phyloP scores from a whole-genome alignment of 1,140 invertebrate species.

The Sarcophaga peregrina region DNA sequence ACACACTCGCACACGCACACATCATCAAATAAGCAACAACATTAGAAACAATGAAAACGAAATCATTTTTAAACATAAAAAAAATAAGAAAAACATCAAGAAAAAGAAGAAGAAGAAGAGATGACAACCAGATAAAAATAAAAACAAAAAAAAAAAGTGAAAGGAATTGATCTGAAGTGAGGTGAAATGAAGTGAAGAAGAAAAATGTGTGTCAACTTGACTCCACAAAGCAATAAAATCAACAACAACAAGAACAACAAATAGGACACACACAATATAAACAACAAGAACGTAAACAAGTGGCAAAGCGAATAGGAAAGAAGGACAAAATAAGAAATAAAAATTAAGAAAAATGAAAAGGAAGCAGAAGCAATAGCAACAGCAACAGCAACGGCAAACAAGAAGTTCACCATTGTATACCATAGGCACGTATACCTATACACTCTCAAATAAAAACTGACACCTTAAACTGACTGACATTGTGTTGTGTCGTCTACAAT shows the following conservation, averaged over 20 bases:
- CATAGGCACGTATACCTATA: too few species aligned
- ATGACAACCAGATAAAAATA: background rate
- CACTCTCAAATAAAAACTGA: too few species aligned
- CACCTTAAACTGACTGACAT: too few species aligned
- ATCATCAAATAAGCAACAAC: background rate
- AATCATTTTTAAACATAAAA: background rate
- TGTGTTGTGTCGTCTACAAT: too few species aligned
- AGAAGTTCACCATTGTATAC: too few species aligned
- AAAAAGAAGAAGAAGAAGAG: background rate
- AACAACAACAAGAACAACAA: background rate
- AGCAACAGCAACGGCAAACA: too few species aligned
- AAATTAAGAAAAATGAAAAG: too few species aligned
- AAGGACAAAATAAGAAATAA: too few species aligned
- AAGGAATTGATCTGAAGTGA: background rate
- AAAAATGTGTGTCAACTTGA: conserved; percentile 20
- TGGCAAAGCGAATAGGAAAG: too few species aligned
- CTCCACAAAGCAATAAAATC: background rate
- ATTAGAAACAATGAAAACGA: background rate
- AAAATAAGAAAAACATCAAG: conserved; percentile 8
- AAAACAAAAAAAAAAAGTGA: conserved; percentile 5
- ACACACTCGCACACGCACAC: background rate
- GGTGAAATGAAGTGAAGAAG: background rate
- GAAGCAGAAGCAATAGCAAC: too few species aligned
- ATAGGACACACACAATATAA: background rate
- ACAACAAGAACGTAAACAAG: background rate